Base-by-base conservation (phyloP, 2,888 invertebrate genomes). In the Drosophila buzzatii region DNA sequence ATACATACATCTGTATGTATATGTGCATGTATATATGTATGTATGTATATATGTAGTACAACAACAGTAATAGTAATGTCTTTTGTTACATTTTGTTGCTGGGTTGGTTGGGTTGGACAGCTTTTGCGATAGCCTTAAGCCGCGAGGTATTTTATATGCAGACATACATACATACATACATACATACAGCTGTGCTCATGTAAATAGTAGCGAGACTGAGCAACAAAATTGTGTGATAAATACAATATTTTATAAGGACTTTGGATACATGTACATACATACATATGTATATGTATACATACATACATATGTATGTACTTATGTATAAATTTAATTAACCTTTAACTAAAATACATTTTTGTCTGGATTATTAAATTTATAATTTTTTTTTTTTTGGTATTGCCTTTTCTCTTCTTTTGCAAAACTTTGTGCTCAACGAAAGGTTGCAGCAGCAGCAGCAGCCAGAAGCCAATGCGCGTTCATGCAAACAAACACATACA, bases 21-120 rank as follows among this genome's bases (percentile, higher is more conserved):
- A 10, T 77, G 66, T 76, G 66, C 80, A 81, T 82, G 71, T 83
- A 14, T 7, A 14, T 45, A 1, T 20, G 5, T 16, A 23, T 16
- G 3, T 27, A 23, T 14, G 5, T 18, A 10, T 47, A 9, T 47
- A 47, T 45, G 9, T 16, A 69, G 14, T 27, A 16, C 35, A 53
- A 73, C 44, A 65, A 41, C 55, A 41, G 16, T 58, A 70, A 44
- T 63, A 20, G 58, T 63, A 37, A 63, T 56, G 63, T 56, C 68
- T 62, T 72, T 64, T 55, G 31, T 49, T 67, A 60, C 60, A 31
- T 27, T 41, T 55, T 39, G 12, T 27, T 39, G 55, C n/a, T 39
- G 70, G 42, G 55, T 27, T n/a, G 70, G 42, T 41, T 41, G n/a
- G n/a, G n/a, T n/a, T n/a, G n/a, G 10, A 52, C 37, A 45, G 60